A percentile compares a stretch with the other conserved stretches of the same genome.
phyloP scores from a whole-genome alignment of 2,797 vertebrate species.

The Syngnathus acus region DNA sequence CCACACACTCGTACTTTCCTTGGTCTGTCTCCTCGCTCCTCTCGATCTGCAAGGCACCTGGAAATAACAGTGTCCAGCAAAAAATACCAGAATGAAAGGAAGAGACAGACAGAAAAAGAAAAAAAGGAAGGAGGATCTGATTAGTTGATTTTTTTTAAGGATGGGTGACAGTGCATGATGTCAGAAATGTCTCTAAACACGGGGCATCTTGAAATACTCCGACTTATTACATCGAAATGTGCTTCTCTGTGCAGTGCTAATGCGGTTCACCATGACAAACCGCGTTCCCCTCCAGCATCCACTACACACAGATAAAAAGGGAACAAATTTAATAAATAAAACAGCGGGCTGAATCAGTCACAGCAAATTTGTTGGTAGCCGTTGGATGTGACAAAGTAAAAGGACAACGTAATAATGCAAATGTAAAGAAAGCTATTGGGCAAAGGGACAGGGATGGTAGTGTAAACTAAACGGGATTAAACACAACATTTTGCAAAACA shows the following conservation, averaged over 20 bases:
- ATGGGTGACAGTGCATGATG: constrained; percentile 52
- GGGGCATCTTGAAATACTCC: constrained; percentile 36
- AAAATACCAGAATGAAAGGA: constrained; percentile 33
- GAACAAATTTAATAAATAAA: constrained; percentile 26
- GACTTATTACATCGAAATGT: constrained; percentile 24
- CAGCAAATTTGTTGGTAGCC: constrained; percentile 18
- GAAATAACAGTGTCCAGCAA: constrained; percentile 41
- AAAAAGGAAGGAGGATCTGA: constrained; percentile 27
- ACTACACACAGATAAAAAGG: constrained; percentile 18
- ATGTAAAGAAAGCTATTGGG: constrained; percentile 20
- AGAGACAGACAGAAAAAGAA: constrained; percentile 18
- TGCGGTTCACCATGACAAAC: constrained; percentile 24
- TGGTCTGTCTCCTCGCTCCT: constrained; percentile 99
- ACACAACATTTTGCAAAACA: constrained; percentile 5
- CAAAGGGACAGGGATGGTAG: constrained; percentile 5
- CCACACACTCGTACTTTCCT: constrained; percentile 98
- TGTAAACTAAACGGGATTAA: background rate
- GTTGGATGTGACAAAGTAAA: constrained; percentile 7
- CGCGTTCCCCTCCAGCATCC: constrained; percentile 21
- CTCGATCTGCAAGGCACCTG: constrained; percentile 98
- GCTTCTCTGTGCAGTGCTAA: constrained; percentile 23
- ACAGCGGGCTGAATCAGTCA: constrained; percentile 39
- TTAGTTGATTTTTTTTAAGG: constrained; percentile 48
- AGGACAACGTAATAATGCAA: constrained; percentile 14
- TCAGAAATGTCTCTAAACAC: constrained; percentile 37